A percentile compares a stretch with the other conserved stretches of the same genome.
phyloP scores from a whole-genome alignment of 1,140 invertebrate species.

The Leptinotarsa lineolata region DNA sequence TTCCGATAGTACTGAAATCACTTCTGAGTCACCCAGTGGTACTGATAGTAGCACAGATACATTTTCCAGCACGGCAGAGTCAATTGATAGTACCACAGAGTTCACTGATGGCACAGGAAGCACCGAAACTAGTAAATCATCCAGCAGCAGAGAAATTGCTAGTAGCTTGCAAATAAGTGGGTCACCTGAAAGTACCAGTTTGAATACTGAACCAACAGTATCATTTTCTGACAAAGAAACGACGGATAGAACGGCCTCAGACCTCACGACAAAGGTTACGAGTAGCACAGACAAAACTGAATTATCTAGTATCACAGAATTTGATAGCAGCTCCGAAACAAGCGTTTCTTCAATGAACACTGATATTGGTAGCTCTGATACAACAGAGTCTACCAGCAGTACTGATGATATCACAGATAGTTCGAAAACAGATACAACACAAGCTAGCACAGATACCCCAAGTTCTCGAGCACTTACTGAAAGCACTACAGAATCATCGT shows the following conservation, averaged over 20 bases:
- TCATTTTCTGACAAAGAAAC: constrained; percentile 23
- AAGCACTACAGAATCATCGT: constrained; percentile 20
- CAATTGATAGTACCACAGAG: constrained; percentile 24
- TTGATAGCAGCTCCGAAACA: constrained; percentile 10
- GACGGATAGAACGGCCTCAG: constrained; percentile 9
- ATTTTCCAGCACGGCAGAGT: constrained; percentile 2
- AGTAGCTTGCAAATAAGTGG: constrained; percentile 11
- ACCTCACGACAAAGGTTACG: not conserved
- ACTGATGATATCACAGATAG: not conserved
- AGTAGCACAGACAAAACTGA: constrained; percentile 26
- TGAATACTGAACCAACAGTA: constrained; percentile 2
- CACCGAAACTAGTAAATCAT: constrained; percentile 12
- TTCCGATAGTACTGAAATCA: constrained; percentile 31
- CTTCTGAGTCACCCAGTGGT: constrained; percentile 30
- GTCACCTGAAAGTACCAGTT: not conserved
- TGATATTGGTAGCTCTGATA: constrained; percentile 7
- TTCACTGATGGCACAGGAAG: constrained; percentile 27
- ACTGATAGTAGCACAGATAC: constrained; percentile 25
- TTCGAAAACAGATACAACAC: too few species aligned
- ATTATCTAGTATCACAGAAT: not conserved
- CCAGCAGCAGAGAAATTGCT: constrained; percentile 6
- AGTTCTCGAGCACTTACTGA: constrained; percentile 24
- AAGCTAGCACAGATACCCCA: not conserved
- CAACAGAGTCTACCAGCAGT: constrained; percentile 33
- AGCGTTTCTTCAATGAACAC: constrained; percentile 29